A percentile compares a stretch with the other conserved stretches of the same genome.
These are phyloP conservation scores for Archips crataeganus DNA, from an alignment of 2,888 invertebrate genomes.

Conservation along the genomic window DNA sequence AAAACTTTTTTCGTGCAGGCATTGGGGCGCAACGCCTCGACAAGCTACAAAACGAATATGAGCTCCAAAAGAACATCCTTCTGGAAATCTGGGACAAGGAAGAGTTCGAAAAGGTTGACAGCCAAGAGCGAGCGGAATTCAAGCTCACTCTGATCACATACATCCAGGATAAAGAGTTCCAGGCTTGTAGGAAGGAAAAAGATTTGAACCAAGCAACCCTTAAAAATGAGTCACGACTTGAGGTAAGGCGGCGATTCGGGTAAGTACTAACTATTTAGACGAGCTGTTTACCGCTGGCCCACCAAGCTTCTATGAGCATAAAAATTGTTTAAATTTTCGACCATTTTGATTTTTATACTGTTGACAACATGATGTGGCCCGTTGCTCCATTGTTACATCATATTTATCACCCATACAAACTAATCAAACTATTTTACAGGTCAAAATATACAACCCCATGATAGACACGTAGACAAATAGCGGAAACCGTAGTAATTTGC, in stretches of 20 bases:
- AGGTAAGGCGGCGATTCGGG: slow-evolving; percentile 56
- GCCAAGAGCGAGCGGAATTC: slow-evolving; percentile 83
- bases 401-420: too few species aligned
- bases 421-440: too few species aligned
- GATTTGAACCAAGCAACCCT: slow-evolving; percentile 66
- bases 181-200: slow-evolving; percentile 59
- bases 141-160: slow-evolving; percentile 86
- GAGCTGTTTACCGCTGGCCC: too few species aligned
- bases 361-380: too few species aligned
- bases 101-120: slow-evolving; percentile 79
- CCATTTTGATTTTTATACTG: too few species aligned
- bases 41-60: slow-evolving; percentile 84
- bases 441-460: too few species aligned
- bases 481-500: too few species aligned
- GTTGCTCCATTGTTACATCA: too few species aligned
- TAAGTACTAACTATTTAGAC: too few species aligned
- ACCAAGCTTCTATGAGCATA: too few species aligned
- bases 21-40: slow-evolving; percentile 85
- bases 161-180: slow-evolving; percentile 81
- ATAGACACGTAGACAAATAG: too few species aligned
- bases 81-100: slow-evolving; percentile 84
- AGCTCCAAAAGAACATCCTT: slow-evolving; percentile 83
- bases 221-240: slow-evolving; percentile 75
- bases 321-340: too few species aligned
- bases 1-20: slow-evolving; percentile 62